Conservation (phyloP, 2,888 invertebrate species). For the Lottia gigantea region DNA sequence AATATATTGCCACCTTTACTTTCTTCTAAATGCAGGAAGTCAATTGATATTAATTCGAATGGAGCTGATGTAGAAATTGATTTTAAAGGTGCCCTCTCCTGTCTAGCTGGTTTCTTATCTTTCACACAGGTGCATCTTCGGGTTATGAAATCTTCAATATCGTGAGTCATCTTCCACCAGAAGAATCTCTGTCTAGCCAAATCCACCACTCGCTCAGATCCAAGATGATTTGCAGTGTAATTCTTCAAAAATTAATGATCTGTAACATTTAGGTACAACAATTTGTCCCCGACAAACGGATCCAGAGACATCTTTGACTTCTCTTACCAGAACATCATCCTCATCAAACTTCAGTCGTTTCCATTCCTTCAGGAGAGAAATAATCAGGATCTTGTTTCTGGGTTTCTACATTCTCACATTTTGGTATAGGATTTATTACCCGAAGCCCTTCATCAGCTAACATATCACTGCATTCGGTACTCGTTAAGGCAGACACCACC, state of each 20-base stretch:
- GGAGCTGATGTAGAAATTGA: slow-evolving; percentile 26
- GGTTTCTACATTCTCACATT: too few species aligned
- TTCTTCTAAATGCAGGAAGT: slow-evolving; percentile 32
- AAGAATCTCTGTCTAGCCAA: slow-evolving; percentile 19
- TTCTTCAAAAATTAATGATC: slow-evolving; percentile 9
- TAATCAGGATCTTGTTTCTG: too few species aligned
- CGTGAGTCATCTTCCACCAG: slow-evolving; percentile 16
- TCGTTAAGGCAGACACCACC: not conserved
- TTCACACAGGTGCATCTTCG: slow-evolving; percentile 20
- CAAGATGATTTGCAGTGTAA: slow-evolving; percentile 24
- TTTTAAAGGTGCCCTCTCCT: slow-evolving; percentile 13
- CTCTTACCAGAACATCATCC: slow-evolving; percentile 8
- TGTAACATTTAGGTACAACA: slow-evolving; percentile 3
- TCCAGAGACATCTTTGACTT: not conserved
- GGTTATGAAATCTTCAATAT: slow-evolving; percentile 20
- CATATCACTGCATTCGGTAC: not conserved
- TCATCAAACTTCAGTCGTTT: slow-evolving; percentile 14
- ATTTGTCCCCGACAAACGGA: not conserved
- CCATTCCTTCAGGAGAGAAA: slow-evolving; percentile 17
- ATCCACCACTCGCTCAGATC: slow-evolving; percentile 9
- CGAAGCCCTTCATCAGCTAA: too few species aligned
- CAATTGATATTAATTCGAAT: slow-evolving; percentile 34
- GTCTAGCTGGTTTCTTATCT: slow-evolving; percentile 15
- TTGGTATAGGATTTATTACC: too few species aligned
- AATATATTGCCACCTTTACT: slow-evolving; percentile 29